These are phyloP conservation scores for Alsophila aescularia DNA, from an alignment of 2,888 invertebrate genomes.

Conservation along the genomic window DNA sequence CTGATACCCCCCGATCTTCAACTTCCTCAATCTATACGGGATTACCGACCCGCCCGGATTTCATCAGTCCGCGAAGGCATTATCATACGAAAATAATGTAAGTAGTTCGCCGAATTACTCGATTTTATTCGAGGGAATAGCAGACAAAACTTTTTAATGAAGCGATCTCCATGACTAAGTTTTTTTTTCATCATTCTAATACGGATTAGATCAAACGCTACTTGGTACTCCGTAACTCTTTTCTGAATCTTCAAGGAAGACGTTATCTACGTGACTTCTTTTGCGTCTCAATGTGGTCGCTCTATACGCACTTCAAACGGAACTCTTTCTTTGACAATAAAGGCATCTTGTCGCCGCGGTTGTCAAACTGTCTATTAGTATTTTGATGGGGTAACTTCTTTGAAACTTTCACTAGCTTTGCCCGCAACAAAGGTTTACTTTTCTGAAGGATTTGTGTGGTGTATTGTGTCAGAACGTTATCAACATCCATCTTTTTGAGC, in stretches of 20 bases:
- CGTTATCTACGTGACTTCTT: constrained; percentile 28
- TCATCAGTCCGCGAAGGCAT: constrained; percentile 39
- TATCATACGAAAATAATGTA: constrained; percentile 42
- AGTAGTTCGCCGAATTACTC: constrained; percentile 34
- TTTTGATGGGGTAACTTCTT: constrained; percentile 37
- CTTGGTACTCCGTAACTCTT: constrained; percentile 19
- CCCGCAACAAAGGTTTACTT: constrained; percentile 34
- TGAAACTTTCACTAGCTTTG: constrained; percentile 33
- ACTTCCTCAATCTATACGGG: constrained; percentile 43
- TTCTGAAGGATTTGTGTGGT: constrained; percentile 29
- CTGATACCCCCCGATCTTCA: constrained; percentile 42
- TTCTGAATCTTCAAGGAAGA: constrained; percentile 10
- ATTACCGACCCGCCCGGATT: constrained; percentile 41
- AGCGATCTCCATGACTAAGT: constrained; percentile 9
- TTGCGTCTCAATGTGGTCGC: constrained; percentile 30
- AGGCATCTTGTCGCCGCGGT: constrained; percentile 28
- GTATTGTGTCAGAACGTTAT: constrained; percentile 20
- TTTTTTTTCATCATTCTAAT: constrained; percentile 18
- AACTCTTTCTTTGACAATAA: constrained; percentile 35
- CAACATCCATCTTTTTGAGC: constrained; percentile 19
- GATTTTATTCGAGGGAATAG: constrained; percentile 29
- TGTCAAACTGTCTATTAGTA: constrained; percentile 41
- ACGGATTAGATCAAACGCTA: constrained; percentile 27
- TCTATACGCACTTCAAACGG: constrained; percentile 33
- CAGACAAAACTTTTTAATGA: constrained; percentile 24